Evolutionary conservation across 2,888 invertebrate species (phyloP).

Genomic region (Stramonita haemastoma): DNA sequence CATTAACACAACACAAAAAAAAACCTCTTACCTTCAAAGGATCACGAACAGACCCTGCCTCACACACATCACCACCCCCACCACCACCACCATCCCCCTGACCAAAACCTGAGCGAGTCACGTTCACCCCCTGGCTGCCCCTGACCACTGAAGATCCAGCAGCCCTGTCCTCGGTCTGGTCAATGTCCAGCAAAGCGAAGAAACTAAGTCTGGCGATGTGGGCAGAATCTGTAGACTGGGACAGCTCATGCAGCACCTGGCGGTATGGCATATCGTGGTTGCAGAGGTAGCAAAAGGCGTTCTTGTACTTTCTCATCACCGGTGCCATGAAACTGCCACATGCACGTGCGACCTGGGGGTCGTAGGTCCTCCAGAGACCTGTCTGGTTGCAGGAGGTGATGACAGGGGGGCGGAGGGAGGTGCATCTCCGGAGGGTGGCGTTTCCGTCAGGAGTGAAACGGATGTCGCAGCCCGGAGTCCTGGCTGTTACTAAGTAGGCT

Average conservation of each 20-base stretch:
- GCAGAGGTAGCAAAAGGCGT: constrained; percentile 51
- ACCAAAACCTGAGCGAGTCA: too few species aligned
- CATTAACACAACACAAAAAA: not conserved
- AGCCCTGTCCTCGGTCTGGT: not conserved
- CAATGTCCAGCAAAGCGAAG: constrained; percentile 34
- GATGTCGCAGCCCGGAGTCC: not conserved
- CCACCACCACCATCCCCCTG: too few species aligned
- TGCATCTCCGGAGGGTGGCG: not conserved
- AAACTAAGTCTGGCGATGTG: constrained; percentile 21
- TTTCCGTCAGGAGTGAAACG: not conserved
- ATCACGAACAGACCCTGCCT: not conserved
- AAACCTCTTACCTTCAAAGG: constrained; percentile 7
- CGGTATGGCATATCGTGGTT: constrained; percentile 24
- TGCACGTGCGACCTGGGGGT: constrained; percentile 43
- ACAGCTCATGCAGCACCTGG: not conserved
- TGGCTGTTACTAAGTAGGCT: not conserved
- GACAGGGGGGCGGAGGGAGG: constrained; percentile 4
- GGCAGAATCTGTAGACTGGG: not conserved
- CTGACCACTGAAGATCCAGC: not conserved
- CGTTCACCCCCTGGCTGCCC: too few species aligned
- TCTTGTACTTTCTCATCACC: constrained; percentile 42
- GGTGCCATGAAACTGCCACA: constrained; percentile 44
- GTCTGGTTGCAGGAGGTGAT: constrained; percentile 48
- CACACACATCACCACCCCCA: not conserved
- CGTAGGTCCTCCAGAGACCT: constrained; percentile 43